Evolutionary conservation across 2,113 vertebrate genomes (phyloP).

Genomic region (Elaphurus davidianus): DNA sequence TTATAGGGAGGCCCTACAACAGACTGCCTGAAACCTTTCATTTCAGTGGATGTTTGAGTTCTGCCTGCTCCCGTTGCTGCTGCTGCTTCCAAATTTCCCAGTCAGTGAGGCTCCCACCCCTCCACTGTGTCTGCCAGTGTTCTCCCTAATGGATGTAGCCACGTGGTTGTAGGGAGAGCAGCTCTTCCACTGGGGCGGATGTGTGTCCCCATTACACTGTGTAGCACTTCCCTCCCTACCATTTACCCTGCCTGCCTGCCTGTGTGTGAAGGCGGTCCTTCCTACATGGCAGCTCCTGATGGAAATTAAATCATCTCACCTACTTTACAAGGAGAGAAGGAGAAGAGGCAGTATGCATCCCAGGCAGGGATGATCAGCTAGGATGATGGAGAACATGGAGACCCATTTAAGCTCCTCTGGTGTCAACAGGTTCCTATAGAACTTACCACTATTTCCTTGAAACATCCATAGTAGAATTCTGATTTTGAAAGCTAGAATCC

Average conservation of each 20-base stretch:
- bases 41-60: not conserved
- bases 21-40: not conserved
- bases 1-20: not conserved
- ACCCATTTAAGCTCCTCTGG: not conserved
- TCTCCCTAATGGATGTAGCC: not conserved
- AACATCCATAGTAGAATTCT: not conserved
- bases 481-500: conserved; percentile 45
- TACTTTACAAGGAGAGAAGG: not conserved
- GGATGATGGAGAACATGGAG: not conserved
- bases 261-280: not conserved
- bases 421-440: not conserved
- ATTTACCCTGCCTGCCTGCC: not conserved
- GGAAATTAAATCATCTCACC: not conserved
- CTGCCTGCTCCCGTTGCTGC: not conserved
- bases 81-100: not conserved
- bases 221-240: not conserved
- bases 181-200: not conserved
- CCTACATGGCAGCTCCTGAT: not conserved
- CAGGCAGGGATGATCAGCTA: not conserved
- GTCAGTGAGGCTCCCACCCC: not conserved
- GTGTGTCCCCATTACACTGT: rapidly evolving
- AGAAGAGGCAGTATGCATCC: not conserved
- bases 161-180: not conserved
- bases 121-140: not conserved
- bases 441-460: not conserved